Evolutionary conservation across 2,113 vertebrate species (phyloP).

Genomic region (Zootoca vivipara): DNA sequence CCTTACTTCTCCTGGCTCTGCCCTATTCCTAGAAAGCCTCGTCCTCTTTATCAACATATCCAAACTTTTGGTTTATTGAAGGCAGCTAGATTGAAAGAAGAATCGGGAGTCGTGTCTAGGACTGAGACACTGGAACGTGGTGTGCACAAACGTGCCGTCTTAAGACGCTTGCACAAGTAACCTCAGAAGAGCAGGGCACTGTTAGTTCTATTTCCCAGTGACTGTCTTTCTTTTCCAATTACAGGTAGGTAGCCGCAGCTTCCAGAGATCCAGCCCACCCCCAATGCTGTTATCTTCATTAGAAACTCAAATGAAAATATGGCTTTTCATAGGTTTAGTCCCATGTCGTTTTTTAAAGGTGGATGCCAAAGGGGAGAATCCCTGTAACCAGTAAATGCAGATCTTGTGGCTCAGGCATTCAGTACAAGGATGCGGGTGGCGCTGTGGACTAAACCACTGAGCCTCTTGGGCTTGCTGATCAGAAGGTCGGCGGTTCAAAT

Average conservation of each 20-base stretch:
- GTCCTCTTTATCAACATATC: background rate
- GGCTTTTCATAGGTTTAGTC: background rate
- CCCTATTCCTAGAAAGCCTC: background rate
- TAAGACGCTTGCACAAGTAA: background rate
- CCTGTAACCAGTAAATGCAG: background rate
- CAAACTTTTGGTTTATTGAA: background rate
- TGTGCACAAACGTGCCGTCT: too few species aligned
- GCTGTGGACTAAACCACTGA: too few species aligned
- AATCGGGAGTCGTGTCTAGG: background rate
- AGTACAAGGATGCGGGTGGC: too few species aligned
- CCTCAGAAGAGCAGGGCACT: background rate
- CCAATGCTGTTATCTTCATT: background rate
- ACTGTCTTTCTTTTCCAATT: background rate
- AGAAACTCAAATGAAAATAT: background rate
- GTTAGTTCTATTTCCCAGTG: background rate
- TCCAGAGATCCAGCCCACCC: background rate
- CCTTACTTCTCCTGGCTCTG: background rate
- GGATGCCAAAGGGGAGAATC: background rate
- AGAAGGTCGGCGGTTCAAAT: too few species aligned
- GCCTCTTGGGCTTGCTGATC: too few species aligned
- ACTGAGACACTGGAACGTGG: background rate
- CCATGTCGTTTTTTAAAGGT: background rate
- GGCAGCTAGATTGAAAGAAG: background rate
- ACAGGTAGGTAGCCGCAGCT: too few species aligned
- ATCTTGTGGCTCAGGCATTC: background rate